phyloP scores from a whole-genome alignment of 2,797 vertebrate genomes.

The Anas flavirostris region DNA sequence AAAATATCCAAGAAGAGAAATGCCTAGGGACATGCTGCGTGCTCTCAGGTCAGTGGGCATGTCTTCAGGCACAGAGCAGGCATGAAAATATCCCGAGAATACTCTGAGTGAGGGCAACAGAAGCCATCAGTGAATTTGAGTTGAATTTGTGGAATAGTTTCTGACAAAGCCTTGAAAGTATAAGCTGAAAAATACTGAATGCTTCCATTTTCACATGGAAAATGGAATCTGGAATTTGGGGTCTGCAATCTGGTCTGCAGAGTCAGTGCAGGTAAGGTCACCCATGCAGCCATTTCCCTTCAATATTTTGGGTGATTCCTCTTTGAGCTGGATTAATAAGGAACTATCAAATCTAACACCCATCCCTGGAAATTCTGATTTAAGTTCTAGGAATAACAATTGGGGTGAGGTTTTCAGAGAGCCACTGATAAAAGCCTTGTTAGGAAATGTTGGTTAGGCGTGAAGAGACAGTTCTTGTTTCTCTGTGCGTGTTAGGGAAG shows the following conservation, averaged over 20 bases:
- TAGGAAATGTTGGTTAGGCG: neutral
- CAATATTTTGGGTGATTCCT: neutral
- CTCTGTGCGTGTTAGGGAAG: neutral
- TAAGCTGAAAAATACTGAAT: neutral
- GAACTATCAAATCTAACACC: neutral
- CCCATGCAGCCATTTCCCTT: neutral
- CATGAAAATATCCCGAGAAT: neutral
- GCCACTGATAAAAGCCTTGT: neutral
- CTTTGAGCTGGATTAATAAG: neutral
- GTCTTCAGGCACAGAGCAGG: neutral
- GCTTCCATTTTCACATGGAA: neutral
- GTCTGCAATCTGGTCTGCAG: neutral
- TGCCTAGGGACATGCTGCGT: neutral
- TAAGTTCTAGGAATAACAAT: neutral
- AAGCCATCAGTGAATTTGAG: neutral
- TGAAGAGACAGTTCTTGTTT: neutral
- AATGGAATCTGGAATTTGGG: neutral
- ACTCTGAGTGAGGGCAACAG: neutral
- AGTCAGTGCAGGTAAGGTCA: neutral
- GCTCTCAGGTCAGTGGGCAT: neutral
- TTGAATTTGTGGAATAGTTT: neutral
- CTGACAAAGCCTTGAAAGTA: neutral
- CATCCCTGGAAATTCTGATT: neutral
- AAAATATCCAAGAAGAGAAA: neutral
- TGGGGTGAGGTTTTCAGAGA: neutral